A percentile compares a stretch with the other conserved stretches of the same genome.
Evolutionary conservation across 2,797 vertebrate species (phyloP).

Genomic region (Bufotes viridis): DNA sequence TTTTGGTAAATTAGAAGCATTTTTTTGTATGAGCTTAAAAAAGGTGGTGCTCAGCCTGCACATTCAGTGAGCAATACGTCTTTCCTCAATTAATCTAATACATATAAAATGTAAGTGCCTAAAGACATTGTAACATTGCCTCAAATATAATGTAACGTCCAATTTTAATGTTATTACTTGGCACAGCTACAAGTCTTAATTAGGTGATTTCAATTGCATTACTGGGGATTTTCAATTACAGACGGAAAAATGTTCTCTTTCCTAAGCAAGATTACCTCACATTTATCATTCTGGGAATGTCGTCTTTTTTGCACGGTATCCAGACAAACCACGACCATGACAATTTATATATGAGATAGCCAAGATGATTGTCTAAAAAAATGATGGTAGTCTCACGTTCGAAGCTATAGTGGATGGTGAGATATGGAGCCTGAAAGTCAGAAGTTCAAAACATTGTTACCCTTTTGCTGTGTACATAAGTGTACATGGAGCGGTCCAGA

Average conservation of each 20-base stretch:
- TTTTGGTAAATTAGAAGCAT: background rate
- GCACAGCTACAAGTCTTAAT: background rate
- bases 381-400: no score
- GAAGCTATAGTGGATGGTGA: no score
- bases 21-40: background rate
- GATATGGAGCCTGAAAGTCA: no score
- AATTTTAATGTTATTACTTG: constrained; percentile 15
- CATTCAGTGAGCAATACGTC: background rate
- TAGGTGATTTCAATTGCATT: background rate
- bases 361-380: no score
- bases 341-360: no score
- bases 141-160: constrained; percentile 2
- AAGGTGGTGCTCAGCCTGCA: background rate
- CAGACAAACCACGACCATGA: background rate
- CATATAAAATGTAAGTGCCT: background rate
- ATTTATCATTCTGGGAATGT: background rate
- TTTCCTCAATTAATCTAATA: constrained; percentile 10
- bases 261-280: background rate
- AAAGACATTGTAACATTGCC: background rate
- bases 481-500: no score
- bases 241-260: background rate
- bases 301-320: background rate
- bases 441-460: no score
- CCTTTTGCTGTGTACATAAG: no score
- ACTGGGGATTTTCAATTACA: constrained; percentile 1